These are phyloP conservation scores for Triops longicaudatus DNA, from an alignment of 1,140 invertebrate genomes.

Conservation along the genomic window DNA sequence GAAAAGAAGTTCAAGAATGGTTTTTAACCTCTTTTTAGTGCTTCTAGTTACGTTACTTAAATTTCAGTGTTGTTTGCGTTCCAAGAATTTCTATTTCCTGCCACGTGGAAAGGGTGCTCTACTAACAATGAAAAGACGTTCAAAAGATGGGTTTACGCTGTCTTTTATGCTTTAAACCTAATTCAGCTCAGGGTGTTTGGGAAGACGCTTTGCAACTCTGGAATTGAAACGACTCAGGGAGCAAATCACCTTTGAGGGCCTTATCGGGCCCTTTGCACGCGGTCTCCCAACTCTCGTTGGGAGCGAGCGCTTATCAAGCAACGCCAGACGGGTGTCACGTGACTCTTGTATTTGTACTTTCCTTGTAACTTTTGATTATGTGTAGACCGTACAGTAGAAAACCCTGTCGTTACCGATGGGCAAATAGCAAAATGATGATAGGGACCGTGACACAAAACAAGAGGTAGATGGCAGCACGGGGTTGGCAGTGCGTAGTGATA, in stretches of 20 bases:
- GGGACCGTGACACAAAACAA: conserved; percentile 59
- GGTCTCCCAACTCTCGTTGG: neutral
- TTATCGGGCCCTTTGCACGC: neutral
- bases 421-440: conserved; percentile 59
- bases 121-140: neutral
- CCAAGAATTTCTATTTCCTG: no score
- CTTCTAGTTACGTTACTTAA: no score
- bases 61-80: no score
- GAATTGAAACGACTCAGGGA: neutral
- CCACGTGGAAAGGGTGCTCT: neutral
- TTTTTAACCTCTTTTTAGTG: no score
- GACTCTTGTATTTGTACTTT: neutral
- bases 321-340: conserved; percentile 1
- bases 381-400: neutral
- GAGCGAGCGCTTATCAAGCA: neutral
- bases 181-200: neutral
- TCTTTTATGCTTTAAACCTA: neutral
- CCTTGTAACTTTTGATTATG: neutral
- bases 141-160: neutral
- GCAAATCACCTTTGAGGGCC: neutral
- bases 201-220: neutral
- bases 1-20: no score
- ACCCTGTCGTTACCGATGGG: conserved; percentile 43
- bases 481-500: conserved; percentile 61
- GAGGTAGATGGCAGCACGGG: conserved; percentile 58